Base-by-base conservation (phyloP, 2,888 invertebrate genomes). In the Pyralis farinalis region DNA sequence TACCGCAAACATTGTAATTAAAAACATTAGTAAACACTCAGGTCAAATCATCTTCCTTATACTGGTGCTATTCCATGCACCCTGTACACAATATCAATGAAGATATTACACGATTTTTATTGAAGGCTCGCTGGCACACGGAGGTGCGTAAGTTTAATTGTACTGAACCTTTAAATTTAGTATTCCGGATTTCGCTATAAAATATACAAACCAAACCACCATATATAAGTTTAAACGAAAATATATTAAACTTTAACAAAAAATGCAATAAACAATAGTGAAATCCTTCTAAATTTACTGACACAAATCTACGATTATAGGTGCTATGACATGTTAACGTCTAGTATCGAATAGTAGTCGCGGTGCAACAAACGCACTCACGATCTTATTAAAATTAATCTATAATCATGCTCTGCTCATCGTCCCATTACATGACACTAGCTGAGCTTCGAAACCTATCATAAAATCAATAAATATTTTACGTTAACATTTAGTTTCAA, bases 231-330 rank as follows among this genome's bases (percentile, higher is more conserved):
- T 9, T 7, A 29, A 32, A 34, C 34, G 10, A 40, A 40, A 35
- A 40, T 32, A 25, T 25, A 25, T 25, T 25, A 25, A 20, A 38
- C 8, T 9, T 37, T 27, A 33, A 58, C 54, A 62, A 65, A 65
- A n/a, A 65, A 71, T 66, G 68, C 62, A 63, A 53, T 58, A 66
- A 65, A 67, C 54, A 62, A 63, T 55, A 63, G 49, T 60, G 51
- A 65, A 53, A 52, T 53, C 58, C 58, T 51, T 65, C 70, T 71
- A 71, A 67, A 57, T 55, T 65, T 67, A 74, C 56, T 55, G 71
- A 71, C 72, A 73, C 65, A 68, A 69, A 64, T 63, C 75, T 77
- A 76, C 70, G 49, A 62, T 61, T 63, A 64, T n/a, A 69, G 61
- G 70, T 71, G 70, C 71, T 71, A 66, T 66, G 64, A 66, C 56